Base-by-base conservation (phyloP, 2,113 vertebrate genomes). In the Microcebus jonahi region DNA sequence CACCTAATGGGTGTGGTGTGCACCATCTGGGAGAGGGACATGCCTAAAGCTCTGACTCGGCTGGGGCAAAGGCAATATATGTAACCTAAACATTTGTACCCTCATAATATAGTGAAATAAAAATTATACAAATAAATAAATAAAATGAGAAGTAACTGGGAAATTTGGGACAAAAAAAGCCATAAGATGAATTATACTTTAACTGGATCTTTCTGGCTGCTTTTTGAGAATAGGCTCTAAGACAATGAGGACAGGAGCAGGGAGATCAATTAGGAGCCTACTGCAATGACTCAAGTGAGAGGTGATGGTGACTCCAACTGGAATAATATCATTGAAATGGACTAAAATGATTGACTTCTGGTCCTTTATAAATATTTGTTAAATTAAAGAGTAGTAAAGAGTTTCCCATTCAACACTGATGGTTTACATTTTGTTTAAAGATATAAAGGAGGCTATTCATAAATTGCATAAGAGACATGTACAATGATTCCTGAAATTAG, bases 371-470 rank as follows among this genome's bases (percentile, higher is more conserved):
- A 73, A 48, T 63, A 76, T 31, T 85, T 90, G 29, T 67, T 82
- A 71, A 94, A 67, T 8, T 50, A 90, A 65, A 65, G 20, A 90
- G 12, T 42, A 61, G 2, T 86, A 50, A 75, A 87, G 42, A 8
- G 3, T 48, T 63, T 83, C 11, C 8, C 45, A 39, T 42, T 84
- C 73, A 57, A 50, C 9, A 59, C 1, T 12, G n/a, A 84, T 71
- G 53, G 7, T 55, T 83, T 57, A 75, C 50, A 70, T 50, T 95
- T 96, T 70, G 50, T 45, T 96, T 84, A 84, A 88, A 88, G 29
- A 57, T 48, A 39, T 18, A 86, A 65, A 50, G 4, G 42, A 39
- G 27, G 34, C 39, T 4, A 20, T 65, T 90, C 21, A 36, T 80
- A 95, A 84, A 86, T 11, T 27, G 29, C 85, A 67, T 45, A 94